Evolutionary conservation across 2,888 invertebrate genomes (phyloP).

Genomic region (Mimas tiliae): DNA sequence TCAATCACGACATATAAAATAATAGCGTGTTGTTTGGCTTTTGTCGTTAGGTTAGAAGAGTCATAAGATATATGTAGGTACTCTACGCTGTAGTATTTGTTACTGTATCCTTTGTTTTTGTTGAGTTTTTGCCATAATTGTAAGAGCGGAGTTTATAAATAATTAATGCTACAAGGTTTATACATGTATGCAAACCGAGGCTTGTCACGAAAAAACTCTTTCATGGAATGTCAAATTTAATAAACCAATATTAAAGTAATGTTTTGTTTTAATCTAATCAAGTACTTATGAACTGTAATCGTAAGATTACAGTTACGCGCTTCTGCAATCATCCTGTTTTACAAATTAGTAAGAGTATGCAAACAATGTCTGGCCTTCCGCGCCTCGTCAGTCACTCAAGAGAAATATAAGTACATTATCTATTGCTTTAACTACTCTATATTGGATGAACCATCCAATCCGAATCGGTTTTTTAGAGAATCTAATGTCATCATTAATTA

Average conservation of each 20-base stretch:
- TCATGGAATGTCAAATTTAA: constrained; percentile 83
- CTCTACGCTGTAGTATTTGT: constrained; percentile 71
- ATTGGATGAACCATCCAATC: no score
- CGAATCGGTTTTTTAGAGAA: no score
- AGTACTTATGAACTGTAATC: no score
- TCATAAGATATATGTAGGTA: constrained; percentile 63
- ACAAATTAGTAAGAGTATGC: no score
- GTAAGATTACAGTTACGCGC: no score
- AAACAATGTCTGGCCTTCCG: no score
- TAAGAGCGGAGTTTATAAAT: constrained; percentile 77
- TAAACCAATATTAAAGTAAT: constrained; percentile 72
- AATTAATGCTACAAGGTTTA: constrained; percentile 79
- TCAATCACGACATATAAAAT: constrained; percentile 48
- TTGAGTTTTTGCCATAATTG: constrained; percentile 81
- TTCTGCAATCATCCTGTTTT: no score
- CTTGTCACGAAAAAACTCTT: constrained; percentile 80
- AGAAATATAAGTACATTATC: no score
- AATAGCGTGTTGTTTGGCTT: constrained; percentile 77
- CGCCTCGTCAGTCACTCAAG: no score
- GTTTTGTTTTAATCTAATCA: constrained; percentile 41
- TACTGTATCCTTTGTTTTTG: constrained; percentile 79
- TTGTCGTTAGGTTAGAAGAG: constrained; percentile 80
- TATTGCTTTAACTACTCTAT: no score
- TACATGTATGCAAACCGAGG: constrained; percentile 80
- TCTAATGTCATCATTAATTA: no score